Percentiles rank a stretch among this genome's conserved stretches.
phyloP scores from a whole-genome alignment of 2,113 vertebrate genomes.

The Choloepus hoffmanni region DNA sequence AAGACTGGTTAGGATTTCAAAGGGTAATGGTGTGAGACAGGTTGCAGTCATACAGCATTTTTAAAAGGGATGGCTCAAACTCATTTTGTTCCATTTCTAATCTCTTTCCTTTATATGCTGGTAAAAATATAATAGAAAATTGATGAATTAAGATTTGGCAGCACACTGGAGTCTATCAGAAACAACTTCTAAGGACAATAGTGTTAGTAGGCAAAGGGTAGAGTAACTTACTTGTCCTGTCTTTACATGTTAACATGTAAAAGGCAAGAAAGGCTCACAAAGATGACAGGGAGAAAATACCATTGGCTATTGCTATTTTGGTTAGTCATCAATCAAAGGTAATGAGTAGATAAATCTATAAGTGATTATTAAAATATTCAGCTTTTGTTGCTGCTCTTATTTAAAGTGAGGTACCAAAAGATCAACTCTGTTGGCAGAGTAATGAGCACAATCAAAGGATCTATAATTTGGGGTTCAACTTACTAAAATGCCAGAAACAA shows the following conservation, averaged over 20 bases:
- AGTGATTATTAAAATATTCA: not conserved
- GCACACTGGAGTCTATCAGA: constrained; percentile 13
- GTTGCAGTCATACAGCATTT: not conserved
- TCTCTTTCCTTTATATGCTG: not conserved
- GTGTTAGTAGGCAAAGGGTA: not conserved
- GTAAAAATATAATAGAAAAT: constrained; percentile 34
- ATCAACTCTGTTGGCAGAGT: not conserved
- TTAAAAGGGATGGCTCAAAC: not conserved
- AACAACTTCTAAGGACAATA: not conserved
- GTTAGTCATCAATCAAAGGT: not conserved
- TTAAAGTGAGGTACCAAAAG: not conserved
- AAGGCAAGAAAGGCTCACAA: not conserved
- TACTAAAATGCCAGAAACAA: constrained; percentile 20
- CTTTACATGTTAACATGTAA: not conserved
- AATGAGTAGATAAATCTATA: not conserved
- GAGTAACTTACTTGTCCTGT: not conserved
- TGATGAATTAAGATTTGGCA: constrained; percentile 2
- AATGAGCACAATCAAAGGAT: not conserved
- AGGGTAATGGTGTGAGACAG: not conserved
- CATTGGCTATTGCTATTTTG: not conserved
- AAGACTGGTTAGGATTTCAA: constrained; percentile 53
- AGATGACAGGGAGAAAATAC: not conserved
- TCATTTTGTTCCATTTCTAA: constrained; percentile 1
- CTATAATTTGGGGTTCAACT: not conserved
- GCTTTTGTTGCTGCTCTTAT: not conserved